These are phyloP conservation scores for Himalopsyche phryganea DNA, from an alignment of 1,140 invertebrate species.

Conservation along the genomic window DNA sequence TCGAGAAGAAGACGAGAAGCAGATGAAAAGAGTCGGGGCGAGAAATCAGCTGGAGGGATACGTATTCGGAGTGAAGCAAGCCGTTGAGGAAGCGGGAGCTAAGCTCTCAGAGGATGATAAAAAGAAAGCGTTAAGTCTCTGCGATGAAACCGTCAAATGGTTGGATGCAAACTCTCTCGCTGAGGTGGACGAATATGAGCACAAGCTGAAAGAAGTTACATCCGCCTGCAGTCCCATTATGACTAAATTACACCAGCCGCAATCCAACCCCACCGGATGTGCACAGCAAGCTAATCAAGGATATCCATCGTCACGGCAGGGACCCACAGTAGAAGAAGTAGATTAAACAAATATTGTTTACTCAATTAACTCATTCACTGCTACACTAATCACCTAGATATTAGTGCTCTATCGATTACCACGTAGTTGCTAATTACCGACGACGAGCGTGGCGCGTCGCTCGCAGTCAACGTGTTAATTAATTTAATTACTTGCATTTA, in stretches of 20 bases:
- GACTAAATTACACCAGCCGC: constrained; percentile 35
- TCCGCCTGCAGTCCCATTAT: constrained; percentile 54
- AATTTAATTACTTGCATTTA: no score
- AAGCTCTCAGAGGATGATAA: constrained; percentile 26
- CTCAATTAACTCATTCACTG: no score
- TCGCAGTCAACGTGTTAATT: no score
- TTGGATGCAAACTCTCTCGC: constrained; percentile 60
- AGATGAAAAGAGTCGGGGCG: constrained; percentile 60
- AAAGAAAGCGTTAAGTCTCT: constrained; percentile 36
- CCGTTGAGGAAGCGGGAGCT: constrained; percentile 38
- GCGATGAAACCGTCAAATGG: constrained; percentile 52
- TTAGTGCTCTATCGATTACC: no score
- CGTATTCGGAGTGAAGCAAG: constrained; percentile 50
- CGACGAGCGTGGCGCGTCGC: no score
- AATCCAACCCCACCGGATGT: constrained; percentile 32
- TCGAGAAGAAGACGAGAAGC: constrained; percentile 69
- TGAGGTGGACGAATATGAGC: constrained; percentile 62
- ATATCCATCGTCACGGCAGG: constrained; percentile 34
- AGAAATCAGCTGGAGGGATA: constrained; percentile 67
- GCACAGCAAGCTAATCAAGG: constrained; percentile 41
- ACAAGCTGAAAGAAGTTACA: constrained; percentile 55
- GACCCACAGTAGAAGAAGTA: constrained; percentile 70
- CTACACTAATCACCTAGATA: no score
- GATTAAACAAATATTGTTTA: no score
- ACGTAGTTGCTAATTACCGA: no score